phyloP scores from a whole-genome alignment of 2,888 invertebrate species.

The Calameuta idolon region DNA sequence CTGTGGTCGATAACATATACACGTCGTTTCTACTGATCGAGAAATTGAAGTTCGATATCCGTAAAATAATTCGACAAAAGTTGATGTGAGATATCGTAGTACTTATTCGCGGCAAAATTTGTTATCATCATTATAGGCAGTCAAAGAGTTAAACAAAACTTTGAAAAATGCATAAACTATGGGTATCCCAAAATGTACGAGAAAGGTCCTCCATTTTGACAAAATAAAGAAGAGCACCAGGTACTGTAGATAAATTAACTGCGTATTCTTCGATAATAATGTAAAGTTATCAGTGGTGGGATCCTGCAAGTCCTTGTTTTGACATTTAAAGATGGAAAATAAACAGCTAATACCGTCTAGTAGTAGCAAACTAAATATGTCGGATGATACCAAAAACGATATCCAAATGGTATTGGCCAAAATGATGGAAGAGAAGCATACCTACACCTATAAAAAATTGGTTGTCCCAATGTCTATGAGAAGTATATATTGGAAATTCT shows the following conservation, averaged over 20 bases:
- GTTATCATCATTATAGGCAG: constrained; percentile 29
- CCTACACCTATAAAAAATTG: constrained; percentile 66
- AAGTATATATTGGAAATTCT: constrained; percentile 70
- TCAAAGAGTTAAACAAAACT: neutral
- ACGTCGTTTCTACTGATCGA: constrained; percentile 55
- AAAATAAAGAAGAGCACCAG: constrained; percentile 28
- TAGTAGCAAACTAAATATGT: constrained; percentile 9
- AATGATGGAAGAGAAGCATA: constrained; percentile 63
- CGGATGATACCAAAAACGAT: constrained; percentile 21
- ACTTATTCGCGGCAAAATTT: constrained; percentile 51
- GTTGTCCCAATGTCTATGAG: constrained; percentile 69
- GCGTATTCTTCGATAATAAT: constrained; percentile 3
- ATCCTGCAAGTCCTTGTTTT: constrained; percentile 3
- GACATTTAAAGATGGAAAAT: constrained; percentile 24
- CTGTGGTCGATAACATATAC: constrained; percentile 54
- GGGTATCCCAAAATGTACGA: constrained; percentile 37
- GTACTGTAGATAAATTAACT: constrained; percentile 21
- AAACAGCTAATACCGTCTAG: constrained; percentile 29
- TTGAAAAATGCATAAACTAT: neutral
- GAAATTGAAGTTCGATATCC: constrained; percentile 64
- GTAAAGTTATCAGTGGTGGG: neutral
- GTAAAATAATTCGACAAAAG: constrained; percentile 54
- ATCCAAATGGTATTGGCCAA: constrained; percentile 54
- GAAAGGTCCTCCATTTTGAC: constrained; percentile 43
- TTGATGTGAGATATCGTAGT: constrained; percentile 48